Evolutionary conservation across 2,113 vertebrate genomes (phyloP), one percentile per base, ranked within the genome.

Genomic region (Lamprotornis superbus): DNA sequence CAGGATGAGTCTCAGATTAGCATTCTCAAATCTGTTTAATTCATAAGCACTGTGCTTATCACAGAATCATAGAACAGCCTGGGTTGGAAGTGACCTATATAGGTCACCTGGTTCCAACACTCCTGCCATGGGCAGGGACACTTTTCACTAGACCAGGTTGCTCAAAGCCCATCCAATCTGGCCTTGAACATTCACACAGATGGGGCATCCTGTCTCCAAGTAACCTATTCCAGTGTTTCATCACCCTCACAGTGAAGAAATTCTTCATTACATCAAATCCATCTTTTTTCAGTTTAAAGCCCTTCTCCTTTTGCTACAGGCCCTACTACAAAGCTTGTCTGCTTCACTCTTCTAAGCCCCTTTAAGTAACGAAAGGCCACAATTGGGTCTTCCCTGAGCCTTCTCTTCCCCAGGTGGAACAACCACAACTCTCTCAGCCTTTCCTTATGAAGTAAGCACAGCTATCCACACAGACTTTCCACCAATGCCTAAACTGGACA

Each of bases 371-470:
- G 17, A 21, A 73, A 88, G 12, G 5, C 3, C 3, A 52, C 19
- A 52, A 8, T 2, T 8, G 6, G 3, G 28, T 44, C 10, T 39
- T 44, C 9, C 23, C 1, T 1, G 17, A 81, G 23, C 20, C 13
- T 60, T 50, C n/a, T 85, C 15, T 87, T 50, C n/a, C 46, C 18
- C 15, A 59, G 10, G 9, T 22, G 1, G 0, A 57, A 37, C 22
- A 76, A n/a, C 7, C 14, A 19, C 47, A 71, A 16, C 4, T 65
- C 19, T 78, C 28, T 74, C 44, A 77, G n/a, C 15, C 42, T 59
- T 40, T 77, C 8, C 15, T 52, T 37, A 55, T 37, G 15, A 76
- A 61, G 8, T n/a, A 60, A 63, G 7, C 3, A 42, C 28, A 71
- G 15, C 5, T 44, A 14, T 47, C 31, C 33, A 79, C 15, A 20